Evolutionary conservation across 1,140 invertebrate genomes (phyloP).

Genomic region (Drosophila oshimai): DNA sequence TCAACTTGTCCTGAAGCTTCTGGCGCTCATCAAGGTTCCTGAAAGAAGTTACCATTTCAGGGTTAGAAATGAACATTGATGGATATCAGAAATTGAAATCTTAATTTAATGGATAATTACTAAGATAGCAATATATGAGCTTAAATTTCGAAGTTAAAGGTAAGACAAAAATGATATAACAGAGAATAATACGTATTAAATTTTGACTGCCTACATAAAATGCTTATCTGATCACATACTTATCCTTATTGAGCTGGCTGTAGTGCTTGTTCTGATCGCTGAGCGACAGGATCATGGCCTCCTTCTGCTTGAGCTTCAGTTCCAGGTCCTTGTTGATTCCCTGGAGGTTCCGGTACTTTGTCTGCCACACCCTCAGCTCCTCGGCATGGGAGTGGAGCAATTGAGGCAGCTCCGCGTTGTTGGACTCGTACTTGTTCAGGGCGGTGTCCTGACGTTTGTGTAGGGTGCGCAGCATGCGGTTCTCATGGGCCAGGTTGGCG

Average conservation of each 20-base stretch:
- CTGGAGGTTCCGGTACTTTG: conserved; percentile 87
- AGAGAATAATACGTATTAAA: too few relatives aligned
- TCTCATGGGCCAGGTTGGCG: conserved; percentile 90
- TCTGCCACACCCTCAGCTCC: conserved; percentile 88
- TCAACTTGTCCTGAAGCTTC: conserved; percentile 86
- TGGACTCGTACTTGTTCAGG: conserved; percentile 88
- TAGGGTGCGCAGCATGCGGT: conserved; percentile 87
- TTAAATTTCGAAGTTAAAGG: too few relatives aligned
- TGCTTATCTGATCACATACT: conserved; percentile 77
- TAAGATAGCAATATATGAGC: background rate
- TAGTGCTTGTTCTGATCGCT: conserved; percentile 88
- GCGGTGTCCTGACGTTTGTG: conserved; percentile 90
- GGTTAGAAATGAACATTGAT: background rate
- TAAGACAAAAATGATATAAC: too few relatives aligned
- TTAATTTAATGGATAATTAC: background rate
- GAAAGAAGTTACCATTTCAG: background rate
- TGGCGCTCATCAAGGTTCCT: conserved; percentile 89
- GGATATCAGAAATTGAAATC: background rate
- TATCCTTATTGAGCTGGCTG: conserved; percentile 87
- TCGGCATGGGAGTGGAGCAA: conserved; percentile 89
- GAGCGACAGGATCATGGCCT: conserved; percentile 85
- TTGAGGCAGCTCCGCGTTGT: conserved; percentile 89
- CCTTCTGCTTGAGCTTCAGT: conserved; percentile 87
- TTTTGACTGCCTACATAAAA: too few relatives aligned
- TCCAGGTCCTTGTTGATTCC: conserved; percentile 85